A percentile compares a stretch with the other conserved stretches of the same genome.
Conservation (phyloP, 1,140 invertebrate species). For the Heliconius melpomene region DNA sequence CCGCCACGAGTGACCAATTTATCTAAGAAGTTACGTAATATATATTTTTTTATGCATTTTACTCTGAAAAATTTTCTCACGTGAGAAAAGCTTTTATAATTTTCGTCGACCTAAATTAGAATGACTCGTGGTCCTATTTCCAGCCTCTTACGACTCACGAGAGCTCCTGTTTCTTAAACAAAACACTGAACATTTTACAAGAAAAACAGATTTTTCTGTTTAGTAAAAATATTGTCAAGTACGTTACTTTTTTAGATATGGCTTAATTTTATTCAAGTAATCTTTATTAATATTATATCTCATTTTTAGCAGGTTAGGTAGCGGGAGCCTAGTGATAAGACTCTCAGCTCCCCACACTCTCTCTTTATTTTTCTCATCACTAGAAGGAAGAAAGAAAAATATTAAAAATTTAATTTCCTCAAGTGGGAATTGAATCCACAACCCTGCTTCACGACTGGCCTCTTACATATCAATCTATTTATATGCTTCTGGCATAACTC, state of each 20-base stretch:
- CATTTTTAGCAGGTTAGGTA: no score
- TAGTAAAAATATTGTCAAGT: background rate
- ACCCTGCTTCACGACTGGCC: no score
- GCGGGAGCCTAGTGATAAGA: no score
- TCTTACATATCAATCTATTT: no score
- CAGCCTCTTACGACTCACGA: constrained; percentile 22
- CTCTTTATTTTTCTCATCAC: no score
- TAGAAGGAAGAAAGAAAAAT: no score
- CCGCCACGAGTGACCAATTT: no score
- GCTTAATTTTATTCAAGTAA: background rate
- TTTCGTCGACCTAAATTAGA: constrained; percentile 29
- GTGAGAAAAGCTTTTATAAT: constrained; percentile 18
- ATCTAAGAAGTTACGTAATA: background rate
- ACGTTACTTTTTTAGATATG: background rate
- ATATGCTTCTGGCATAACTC: no score
- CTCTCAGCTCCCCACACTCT: no score
- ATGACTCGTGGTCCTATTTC: constrained; percentile 26
- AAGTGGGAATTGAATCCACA: no score
- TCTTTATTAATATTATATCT: background rate
- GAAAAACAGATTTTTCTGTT: constrained; percentile 1
- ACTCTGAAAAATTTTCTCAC: background rate
- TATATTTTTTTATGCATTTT: background rate
- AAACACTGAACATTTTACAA: constrained; percentile 19
- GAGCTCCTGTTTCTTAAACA: constrained; percentile 27
- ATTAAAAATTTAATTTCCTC: no score